Evolutionary conservation across 2,797 vertebrate genomes (phyloP), one percentile per base, ranked within the genome.

Genomic region (Sebastes alutus): DNA sequence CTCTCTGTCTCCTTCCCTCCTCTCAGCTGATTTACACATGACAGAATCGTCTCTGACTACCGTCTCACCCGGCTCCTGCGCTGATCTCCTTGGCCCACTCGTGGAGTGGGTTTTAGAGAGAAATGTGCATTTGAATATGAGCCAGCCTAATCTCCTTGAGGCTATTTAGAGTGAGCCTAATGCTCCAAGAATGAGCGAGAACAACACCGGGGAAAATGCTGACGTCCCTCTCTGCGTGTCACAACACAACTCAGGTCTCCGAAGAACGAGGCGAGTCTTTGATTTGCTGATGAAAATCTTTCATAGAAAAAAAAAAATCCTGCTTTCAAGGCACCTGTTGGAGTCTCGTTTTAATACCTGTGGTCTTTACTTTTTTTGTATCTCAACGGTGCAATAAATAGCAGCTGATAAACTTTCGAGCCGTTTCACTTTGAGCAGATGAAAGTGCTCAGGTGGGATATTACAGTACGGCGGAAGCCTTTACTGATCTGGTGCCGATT

Each of bases 131-230:
- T 94, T 91, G 89, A 93, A 89, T 87, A 88, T 82, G 87, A 92
- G 92, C 91, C 91, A 91, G 82, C 55, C 68, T 87, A 90, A 92
- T 93, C 90, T 93, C 87, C 93, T 92, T 74, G 59, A 77, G 91
- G 93, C 93, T 89, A 88, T 93, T 93, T 89, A 91, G 90, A 93
- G 87, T 90, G 89, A 94, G 88, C 74, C 88, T 91, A 92, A 93
- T 83, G 87, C 88, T 92, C 85, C 87, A 86, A 93, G 92, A 94
- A 93, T 89, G 92, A 93, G 86, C 76, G 72, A 88, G 85, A 94
- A 88, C 90, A 92, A 91, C 88, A 81, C 80, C 3, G 77, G 78
- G 78, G 87, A 89, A 92, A 92, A 92, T 85, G 77, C 81, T 67
- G 86, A 90, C 87, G 68, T 92, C 89, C 84, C 80, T 89, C 85